Evolutionary conservation across 2,888 invertebrate species (phyloP).

Genomic region (Thecocarcelia acutangulata): DNA sequence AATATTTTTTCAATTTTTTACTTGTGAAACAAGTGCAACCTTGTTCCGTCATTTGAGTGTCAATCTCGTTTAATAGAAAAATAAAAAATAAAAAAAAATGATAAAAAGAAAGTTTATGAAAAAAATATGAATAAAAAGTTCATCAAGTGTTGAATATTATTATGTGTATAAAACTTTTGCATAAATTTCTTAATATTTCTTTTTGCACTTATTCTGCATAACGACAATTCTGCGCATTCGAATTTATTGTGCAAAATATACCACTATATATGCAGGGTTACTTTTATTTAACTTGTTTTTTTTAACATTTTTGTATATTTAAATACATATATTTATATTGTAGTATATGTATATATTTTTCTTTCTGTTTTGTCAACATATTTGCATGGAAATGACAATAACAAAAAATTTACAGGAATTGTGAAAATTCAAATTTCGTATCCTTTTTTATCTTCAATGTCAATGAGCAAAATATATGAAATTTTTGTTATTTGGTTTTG

Average conservation of each 20-base stretch:
- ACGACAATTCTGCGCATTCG: conserved; percentile 6
- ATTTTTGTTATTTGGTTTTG: too few species aligned
- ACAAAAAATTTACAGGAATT: conserved; percentile 38
- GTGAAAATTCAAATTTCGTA: conserved; percentile 52
- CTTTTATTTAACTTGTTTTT: conserved; percentile 12
- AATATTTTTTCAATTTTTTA: conserved; percentile 27
- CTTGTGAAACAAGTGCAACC: conserved; percentile 35
- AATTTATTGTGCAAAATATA: conserved; percentile 27
- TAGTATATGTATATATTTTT: too few species aligned
- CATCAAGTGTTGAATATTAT: conserved; percentile 60
- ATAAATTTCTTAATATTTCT: conserved; percentile 43
- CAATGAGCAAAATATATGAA: too few species aligned
- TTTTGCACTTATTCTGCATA: conserved; percentile 25
- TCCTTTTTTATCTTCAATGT: too few species aligned
- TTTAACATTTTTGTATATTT: too few species aligned
- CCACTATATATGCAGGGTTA: conserved; percentile 48
- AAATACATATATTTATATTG: too few species aligned
- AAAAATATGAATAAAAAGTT: conserved; percentile 30
- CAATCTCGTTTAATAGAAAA: conserved; percentile 49
- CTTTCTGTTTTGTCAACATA: conserved; percentile 39
- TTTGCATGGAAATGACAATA: conserved; percentile 63
- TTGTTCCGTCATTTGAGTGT: conserved; percentile 54
- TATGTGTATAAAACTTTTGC: conserved; percentile 45
- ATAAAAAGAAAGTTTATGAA: conserved; percentile 18
- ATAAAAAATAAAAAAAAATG: conserved; percentile 12